Base-by-base conservation (phyloP, 2,888 invertebrate species). In the Lycia hirtaria region DNA sequence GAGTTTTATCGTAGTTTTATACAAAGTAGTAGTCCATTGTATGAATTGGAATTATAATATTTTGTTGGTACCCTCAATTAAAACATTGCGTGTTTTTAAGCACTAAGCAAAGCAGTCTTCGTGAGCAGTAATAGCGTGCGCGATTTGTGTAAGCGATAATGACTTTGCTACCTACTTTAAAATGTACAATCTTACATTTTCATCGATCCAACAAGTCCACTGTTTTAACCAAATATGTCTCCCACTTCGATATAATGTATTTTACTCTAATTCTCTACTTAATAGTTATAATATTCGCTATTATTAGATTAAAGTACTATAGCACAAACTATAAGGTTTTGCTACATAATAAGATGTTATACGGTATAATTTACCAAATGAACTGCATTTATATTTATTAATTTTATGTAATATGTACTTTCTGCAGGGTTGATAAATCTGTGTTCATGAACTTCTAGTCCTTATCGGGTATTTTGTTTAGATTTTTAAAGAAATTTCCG, bases 361-460 rank as follows among this genome's bases (percentile, higher is more conserved):
- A 47, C 28, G 38, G 47, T 53, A 47, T 40, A 44, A 62, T n/a
- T 33, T 17, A 33, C 17, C 17, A 37, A 56, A 56, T 24, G 10
- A 47, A 43, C 45, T 60, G 68, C 58, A 67, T 57, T 64, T 69
- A 67, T 73, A 67, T 57, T 64, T 69, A 67, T 73, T 71, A 62
- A 55, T 68, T 71, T 67, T 63, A 64, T 43, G 48, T 59, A 59
- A 60, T 73, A n/a, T n/a, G n/a, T n/a, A 75, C 57, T 74, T 75
- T 78, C 68, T 72, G 76, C 82, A 84, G 83, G 85, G 82, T 83
- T 83, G 24, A 66, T 65, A 63, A n/a, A 69, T 78, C 74, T 83
- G 83, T 85, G 82, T 85, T 85, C 76, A 68, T 59, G 68, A 59
- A 60, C 73, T 72, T 65, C 76, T 80, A 80, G 80, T 82, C 80